Percentiles rank a stretch among this genome's conserved stretches.
phyloP scores from a whole-genome alignment of 2,113 vertebrate genomes.

The Microcebus murinus region DNA sequence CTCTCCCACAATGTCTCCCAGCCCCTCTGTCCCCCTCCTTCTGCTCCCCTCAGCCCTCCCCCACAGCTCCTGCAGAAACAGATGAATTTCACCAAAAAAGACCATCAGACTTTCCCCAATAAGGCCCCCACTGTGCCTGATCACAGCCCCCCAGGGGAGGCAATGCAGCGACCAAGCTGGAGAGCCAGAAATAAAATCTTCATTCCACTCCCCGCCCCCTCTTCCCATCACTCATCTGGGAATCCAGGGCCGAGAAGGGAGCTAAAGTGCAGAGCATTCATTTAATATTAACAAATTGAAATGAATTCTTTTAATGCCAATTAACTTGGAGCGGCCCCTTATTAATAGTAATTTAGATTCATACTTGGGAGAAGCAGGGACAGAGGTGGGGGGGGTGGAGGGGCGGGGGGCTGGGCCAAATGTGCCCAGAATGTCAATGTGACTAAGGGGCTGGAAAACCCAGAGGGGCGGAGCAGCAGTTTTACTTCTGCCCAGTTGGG shows the following conservation, averaged over 20 bases:
- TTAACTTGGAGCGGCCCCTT: constrained; percentile 83
- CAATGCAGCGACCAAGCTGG: not conserved
- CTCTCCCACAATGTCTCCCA: not conserved
- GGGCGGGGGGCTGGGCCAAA: constrained; percentile 8
- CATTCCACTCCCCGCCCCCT: not conserved
- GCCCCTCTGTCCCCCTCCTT: not conserved
- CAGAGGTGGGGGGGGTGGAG: not conserved
- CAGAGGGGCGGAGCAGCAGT: not conserved
- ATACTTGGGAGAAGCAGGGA: constrained; percentile 73
- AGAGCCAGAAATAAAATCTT: constrained; percentile 58
- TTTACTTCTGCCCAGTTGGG: constrained; percentile 37
- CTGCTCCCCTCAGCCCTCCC: not conserved
- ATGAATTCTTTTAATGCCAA: constrained; percentile 85
- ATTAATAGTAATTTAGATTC: constrained; percentile 85
- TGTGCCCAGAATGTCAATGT: constrained; percentile 73
- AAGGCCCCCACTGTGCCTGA: not conserved
- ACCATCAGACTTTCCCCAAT: not conserved
- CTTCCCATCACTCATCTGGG: constrained; percentile 77
- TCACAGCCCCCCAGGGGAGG: not conserved
- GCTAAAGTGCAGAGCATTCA: constrained; percentile 74
- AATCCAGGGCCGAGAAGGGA: constrained; percentile 67
- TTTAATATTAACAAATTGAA: constrained; percentile 86
- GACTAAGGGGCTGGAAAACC: not conserved
- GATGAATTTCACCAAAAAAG: constrained; percentile 42
- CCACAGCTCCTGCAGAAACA: not conserved